Percentiles rank a stretch among this genome's conserved stretches.
Conservation (phyloP, 2,888 invertebrate species). For the Dorcus parallelipipedus region DNA sequence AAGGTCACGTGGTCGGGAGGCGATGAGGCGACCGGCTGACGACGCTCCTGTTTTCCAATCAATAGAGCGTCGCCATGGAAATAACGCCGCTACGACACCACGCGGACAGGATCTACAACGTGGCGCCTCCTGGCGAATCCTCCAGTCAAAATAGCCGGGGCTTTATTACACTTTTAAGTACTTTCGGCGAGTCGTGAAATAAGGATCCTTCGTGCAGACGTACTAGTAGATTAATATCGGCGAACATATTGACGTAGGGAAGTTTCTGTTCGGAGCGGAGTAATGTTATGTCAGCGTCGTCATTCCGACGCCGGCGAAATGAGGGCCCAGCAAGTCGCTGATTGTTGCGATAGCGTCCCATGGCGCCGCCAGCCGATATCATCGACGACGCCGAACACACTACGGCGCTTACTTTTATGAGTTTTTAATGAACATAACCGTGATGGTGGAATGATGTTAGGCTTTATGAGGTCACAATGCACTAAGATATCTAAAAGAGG, state of each 20-base stretch:
- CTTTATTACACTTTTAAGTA: not conserved
- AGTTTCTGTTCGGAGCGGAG: not conserved
- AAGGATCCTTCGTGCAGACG: too few species aligned
- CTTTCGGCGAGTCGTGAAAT: not conserved
- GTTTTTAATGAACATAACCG: conserved; percentile 42
- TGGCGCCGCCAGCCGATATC: conserved; percentile 38
- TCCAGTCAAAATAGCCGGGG: not conserved
- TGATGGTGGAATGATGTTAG: conserved; percentile 28
- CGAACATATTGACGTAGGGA: too few species aligned
- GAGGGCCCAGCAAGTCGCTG: conserved; percentile 27
- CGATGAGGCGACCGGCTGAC: conserved; percentile 35
- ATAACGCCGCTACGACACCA: conserved; percentile 41
- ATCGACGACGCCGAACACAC: conserved; percentile 33
- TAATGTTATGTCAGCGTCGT: conserved; percentile 4
- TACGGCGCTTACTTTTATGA: conserved; percentile 36
- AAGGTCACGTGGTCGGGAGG: conserved; percentile 33
- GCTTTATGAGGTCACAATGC: conserved; percentile 18
- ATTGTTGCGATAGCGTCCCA: conserved; percentile 38
- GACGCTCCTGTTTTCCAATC: conserved; percentile 38
- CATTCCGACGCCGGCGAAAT: conserved; percentile 6
- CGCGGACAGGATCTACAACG: conserved; percentile 39
- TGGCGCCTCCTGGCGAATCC: conserved; percentile 37
- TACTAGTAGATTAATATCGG: too few species aligned
- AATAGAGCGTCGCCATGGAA: conserved; percentile 39
- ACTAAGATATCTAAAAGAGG: not conserved